Evolutionary conservation across 2,888 invertebrate genomes (phyloP).

Genomic region (Myathropa florea): DNA sequence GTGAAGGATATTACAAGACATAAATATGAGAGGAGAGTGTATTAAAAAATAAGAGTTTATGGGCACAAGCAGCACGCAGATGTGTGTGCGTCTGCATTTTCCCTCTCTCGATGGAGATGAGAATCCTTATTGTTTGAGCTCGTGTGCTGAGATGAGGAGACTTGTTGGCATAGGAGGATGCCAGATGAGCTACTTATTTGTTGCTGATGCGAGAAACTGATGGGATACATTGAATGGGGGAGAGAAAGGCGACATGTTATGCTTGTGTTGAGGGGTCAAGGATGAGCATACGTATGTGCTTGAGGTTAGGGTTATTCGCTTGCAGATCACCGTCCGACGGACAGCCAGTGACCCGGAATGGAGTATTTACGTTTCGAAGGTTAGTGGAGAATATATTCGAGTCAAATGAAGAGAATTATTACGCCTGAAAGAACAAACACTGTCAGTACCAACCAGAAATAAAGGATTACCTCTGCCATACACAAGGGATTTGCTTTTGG

Average conservation of each 20-base stretch:
- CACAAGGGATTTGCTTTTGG: background rate
- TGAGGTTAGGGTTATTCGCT: background rate
- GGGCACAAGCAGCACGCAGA: conserved; percentile 20
- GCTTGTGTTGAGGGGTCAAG: background rate
- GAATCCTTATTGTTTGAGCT: conserved; percentile 12
- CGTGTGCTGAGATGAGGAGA: background rate
- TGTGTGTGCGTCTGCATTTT: conserved; percentile 58
- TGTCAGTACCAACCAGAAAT: background rate
- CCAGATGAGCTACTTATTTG: conserved; percentile 53
- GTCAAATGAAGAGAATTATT: background rate
- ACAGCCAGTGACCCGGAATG: background rate
- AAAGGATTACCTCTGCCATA: background rate
- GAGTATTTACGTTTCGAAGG: background rate
- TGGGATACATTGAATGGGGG: conserved; percentile 5
- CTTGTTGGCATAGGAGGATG: conserved; percentile 19
- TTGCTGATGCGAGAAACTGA: conserved; percentile 41
- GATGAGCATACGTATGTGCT: background rate
- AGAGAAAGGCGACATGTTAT: too few relatives aligned
- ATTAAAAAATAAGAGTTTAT: conserved; percentile 66
- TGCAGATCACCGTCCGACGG: background rate
- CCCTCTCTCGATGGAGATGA: background rate
- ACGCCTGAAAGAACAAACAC: background rate
- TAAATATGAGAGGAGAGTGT: conserved; percentile 55
- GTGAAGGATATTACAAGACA: conserved; percentile 37
- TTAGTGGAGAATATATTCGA: background rate